Conservation (phyloP, 2,797 vertebrate species). For the Aldrovandia affinis region DNA sequence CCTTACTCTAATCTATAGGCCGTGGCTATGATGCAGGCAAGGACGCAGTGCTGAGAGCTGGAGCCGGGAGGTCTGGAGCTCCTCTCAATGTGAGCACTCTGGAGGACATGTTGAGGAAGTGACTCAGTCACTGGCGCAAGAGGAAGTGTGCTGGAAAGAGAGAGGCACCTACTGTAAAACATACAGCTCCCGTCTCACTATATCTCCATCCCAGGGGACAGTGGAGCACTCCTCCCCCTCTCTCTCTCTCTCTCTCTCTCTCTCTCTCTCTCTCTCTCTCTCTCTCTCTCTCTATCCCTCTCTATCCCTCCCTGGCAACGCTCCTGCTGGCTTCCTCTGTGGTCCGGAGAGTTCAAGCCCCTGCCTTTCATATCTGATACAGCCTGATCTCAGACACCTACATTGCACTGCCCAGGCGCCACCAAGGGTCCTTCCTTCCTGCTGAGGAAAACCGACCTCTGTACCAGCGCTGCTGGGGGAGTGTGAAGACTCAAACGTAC, state of each 20-base stretch:
- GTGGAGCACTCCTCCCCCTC: constrained; percentile 40
- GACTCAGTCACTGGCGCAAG: not conserved
- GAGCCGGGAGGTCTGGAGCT: not conserved
- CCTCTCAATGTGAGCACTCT: constrained; percentile 21
- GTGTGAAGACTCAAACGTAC: constrained; percentile 38
- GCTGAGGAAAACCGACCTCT: constrained; percentile 30
- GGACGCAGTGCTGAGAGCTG: not conserved
- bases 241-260: constrained; percentile 24
- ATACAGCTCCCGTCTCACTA: not conserved
- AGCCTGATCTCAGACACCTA: constrained; percentile 41
- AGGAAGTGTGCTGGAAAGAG: not conserved
- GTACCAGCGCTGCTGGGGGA: not conserved
- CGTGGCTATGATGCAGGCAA: constrained; percentile 18
- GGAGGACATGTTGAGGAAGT: not conserved
- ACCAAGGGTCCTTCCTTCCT: constrained; percentile 54
- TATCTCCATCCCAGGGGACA: not conserved
- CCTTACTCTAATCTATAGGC: constrained; percentile 52
- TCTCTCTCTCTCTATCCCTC: constrained; percentile 23
- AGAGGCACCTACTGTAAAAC: not conserved
- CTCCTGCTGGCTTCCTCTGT: constrained; percentile 49
- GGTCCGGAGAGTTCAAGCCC: constrained; percentile 30
- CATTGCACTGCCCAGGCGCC: too few relatives aligned
- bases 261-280: not conserved
- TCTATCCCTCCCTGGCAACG: constrained; percentile 44
- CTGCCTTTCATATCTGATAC: not conserved